These are phyloP conservation scores for Solenopsis invicta DNA, from an alignment of 1,140 invertebrate species.

Conservation along the genomic window DNA sequence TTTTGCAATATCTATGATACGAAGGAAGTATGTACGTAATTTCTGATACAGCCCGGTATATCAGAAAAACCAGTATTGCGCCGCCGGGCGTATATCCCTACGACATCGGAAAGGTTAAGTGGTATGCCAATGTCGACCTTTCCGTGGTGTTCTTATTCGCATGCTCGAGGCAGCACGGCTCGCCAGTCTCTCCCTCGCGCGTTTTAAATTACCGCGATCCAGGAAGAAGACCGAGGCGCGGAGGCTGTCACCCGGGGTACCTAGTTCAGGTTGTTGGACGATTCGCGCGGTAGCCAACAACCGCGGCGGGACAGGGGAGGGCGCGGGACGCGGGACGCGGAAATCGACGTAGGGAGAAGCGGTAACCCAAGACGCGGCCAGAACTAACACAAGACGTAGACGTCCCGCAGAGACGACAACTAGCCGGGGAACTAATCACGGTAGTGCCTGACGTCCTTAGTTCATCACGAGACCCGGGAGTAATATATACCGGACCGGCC, in stretches of 20 bases:
- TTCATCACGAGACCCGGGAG: conserved; percentile 70
- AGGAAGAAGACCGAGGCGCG: conserved; percentile 44
- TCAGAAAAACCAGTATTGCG: conserved; percentile 4
- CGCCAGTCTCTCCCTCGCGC: conserved; percentile 11
- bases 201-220: conserved; percentile 60
- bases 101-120: conserved; percentile 53
- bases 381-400: conserved; percentile 63
- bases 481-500: conserved; percentile 57
- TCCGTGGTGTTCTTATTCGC: conserved; percentile 35
- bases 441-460: conserved; percentile 69
- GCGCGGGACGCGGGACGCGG: conserved; percentile 7
- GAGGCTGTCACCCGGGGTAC: conserved; percentile 52
- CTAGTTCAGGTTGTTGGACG: conserved; percentile 6
- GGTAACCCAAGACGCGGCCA: conserved; percentile 55
- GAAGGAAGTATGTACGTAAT: conserved; percentile 17
- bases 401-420: conserved; percentile 82
- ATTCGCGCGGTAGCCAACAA: conserved; percentile 50
- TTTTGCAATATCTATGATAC: conserved; percentile 16
- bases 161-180: conserved; percentile 26
- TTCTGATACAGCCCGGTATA: neutral
- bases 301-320: neutral
- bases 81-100: conserved; percentile 15
- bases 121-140: conserved; percentile 48
- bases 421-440: conserved; percentile 79
- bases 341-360: conserved; percentile 40